phyloP scores from a whole-genome alignment of 2,113 vertebrate species.

The Ondatra zibethicus region DNA sequence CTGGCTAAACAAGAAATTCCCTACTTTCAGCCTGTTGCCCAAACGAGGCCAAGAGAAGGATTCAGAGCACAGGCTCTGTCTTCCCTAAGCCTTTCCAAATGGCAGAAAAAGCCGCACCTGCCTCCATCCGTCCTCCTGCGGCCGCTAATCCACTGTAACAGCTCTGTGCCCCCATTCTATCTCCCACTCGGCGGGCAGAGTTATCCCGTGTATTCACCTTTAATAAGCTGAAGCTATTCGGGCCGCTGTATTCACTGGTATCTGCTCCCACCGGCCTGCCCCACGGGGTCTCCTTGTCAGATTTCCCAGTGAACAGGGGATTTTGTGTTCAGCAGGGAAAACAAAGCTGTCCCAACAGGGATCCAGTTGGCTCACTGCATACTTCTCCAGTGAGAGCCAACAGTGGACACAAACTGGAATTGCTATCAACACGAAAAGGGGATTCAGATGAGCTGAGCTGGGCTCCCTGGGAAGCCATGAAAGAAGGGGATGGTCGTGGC shows the following conservation, averaged over 20 bases:
- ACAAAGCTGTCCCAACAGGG: constrained; percentile 77
- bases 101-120: constrained; percentile 74
- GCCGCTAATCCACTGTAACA: constrained; percentile 72
- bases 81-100: constrained; percentile 71
- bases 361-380: constrained; percentile 65
- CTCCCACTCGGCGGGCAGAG: constrained; percentile 58
- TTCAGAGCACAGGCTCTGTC: constrained; percentile 58
- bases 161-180: constrained; percentile 65
- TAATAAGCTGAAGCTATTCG: constrained; percentile 69
- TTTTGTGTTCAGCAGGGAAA: constrained; percentile 77
- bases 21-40: constrained; percentile 53
- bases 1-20: constrained; percentile 62
- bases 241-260: constrained; percentile 63
- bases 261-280: constrained; percentile 70
- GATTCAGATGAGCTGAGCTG: constrained; percentile 18
- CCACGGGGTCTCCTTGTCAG: constrained; percentile 74
- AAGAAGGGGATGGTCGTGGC: neutral
- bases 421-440: neutral
- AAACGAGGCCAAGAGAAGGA: constrained; percentile 57
- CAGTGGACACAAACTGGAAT: constrained; percentile 36
- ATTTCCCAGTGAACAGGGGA: constrained; percentile 74
- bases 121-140: constrained; percentile 59
- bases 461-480: constrained; percentile 39
- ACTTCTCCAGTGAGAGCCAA: constrained; percentile 66
- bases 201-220: constrained; percentile 58